Conservation (phyloP, 2,113 vertebrate species). For the Pristiophorus japonicus region DNA sequence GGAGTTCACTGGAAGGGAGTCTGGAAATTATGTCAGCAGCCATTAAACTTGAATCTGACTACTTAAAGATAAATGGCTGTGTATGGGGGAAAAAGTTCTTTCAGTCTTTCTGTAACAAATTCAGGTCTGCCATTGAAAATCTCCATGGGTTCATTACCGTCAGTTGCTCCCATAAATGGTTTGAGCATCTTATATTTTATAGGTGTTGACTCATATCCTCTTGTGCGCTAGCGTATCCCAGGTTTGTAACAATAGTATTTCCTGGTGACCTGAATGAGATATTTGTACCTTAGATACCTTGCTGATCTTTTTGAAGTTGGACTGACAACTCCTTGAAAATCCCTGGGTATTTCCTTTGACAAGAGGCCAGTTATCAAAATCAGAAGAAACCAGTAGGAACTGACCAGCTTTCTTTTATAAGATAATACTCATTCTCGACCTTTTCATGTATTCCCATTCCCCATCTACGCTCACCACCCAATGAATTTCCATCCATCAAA, state of each 20-base stretch:
- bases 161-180: not conserved
- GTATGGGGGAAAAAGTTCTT: not conserved
- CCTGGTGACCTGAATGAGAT: not conserved
- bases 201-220: not conserved
- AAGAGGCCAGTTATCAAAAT: not conserved
- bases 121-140: not conserved
- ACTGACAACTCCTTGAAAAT: not conserved
- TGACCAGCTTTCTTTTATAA: not conserved
- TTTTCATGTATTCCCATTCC: not conserved
- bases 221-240: not conserved
- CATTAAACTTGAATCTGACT: not conserved
- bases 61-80: not conserved
- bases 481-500: not conserved
- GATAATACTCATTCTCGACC: not conserved
- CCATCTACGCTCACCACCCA: not conserved
- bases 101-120: not conserved
- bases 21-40: not conserved
- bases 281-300: not conserved
- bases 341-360: not conserved
- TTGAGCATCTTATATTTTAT: not conserved
- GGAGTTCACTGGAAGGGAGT: not conserved
- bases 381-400: not conserved
- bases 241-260: not conserved
- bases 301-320: not conserved
- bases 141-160: not conserved